These are phyloP conservation scores for Dusona sp. DNA, from an alignment of 2,888 invertebrate species.

Conservation along the genomic window DNA sequence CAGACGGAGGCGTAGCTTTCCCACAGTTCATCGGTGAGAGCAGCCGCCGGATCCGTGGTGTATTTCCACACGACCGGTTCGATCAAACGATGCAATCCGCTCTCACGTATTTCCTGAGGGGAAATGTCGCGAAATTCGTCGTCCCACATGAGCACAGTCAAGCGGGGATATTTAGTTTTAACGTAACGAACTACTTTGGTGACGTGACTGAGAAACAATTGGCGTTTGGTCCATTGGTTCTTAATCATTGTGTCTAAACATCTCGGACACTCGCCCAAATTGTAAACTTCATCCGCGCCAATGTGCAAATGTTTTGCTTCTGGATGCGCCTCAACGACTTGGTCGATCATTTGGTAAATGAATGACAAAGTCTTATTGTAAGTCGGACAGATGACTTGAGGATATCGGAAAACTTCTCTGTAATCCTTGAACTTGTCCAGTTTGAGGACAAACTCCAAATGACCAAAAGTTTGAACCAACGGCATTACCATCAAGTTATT, in stretches of 20 bases:
- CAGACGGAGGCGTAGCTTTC: slow-evolving; percentile 88
- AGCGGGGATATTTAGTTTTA: slow-evolving; percentile 84
- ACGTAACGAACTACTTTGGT: slow-evolving; percentile 86
- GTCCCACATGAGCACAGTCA: slow-evolving; percentile 92
- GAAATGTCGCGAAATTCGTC: slow-evolving; percentile 90
- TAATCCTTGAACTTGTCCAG: slow-evolving; percentile 88
- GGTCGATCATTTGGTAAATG: slow-evolving; percentile 89
- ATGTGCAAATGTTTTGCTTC: slow-evolving; percentile 88
- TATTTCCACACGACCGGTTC: slow-evolving; percentile 92
- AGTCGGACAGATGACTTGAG: slow-evolving; percentile 90
- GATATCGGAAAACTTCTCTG: slow-evolving; percentile 88
- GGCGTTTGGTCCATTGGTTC: slow-evolving; percentile 85
- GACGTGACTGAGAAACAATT: slow-evolving; percentile 88
- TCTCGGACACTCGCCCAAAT: slow-evolving; percentile 88
- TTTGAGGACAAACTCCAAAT: slow-evolving; percentile 93
- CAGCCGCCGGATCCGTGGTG: slow-evolving; percentile 83
- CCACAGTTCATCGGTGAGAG: slow-evolving; percentile 86
- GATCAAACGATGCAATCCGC: slow-evolving; percentile 85
- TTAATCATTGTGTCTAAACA: slow-evolving; percentile 85
- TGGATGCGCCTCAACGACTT: slow-evolving; percentile 88
- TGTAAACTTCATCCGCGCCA: slow-evolving; percentile 93
- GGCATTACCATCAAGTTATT: slow-evolving; percentile 90
- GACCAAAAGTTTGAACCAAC: slow-evolving; percentile 94
- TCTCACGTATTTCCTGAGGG: slow-evolving; percentile 84
- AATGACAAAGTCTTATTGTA: slow-evolving; percentile 86